phyloP scores from a whole-genome alignment of 2,113 vertebrate species.

The Mohoua ochrocephala region DNA sequence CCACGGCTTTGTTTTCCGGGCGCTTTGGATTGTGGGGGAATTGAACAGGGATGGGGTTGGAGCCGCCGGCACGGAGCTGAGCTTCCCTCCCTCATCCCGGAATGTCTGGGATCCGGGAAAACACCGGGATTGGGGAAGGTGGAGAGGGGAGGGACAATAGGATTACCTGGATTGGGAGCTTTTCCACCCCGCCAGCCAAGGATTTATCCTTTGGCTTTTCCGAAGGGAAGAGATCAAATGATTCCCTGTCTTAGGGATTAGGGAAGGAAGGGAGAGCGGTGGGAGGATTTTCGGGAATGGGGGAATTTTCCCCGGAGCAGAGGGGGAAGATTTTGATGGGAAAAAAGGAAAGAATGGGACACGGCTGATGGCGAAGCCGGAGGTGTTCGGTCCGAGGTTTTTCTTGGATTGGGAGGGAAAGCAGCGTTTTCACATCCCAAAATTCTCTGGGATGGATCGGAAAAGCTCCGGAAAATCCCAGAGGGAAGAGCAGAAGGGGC shows the following conservation, averaged over 20 bases:
- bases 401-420: background rate
- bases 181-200: background rate
- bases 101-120: background rate
- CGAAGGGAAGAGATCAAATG: background rate
- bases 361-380: fast-evolving
- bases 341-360: background rate
- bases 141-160: background rate
- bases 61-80: background rate
- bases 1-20: background rate
- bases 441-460: background rate
- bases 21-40: background rate
- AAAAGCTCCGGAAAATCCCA: background rate
- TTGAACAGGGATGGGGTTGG: constrained; percentile 32
- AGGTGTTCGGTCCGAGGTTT: background rate
- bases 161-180: constrained; percentile 25
- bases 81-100: background rate
- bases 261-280: background rate
- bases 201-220: constrained; percentile 22
- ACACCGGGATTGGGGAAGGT: background rate
- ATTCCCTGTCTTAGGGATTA: constrained; percentile 1
- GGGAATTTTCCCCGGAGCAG: background rate
- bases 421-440: fast-evolving
- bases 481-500: background rate
- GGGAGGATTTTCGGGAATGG: background rate
- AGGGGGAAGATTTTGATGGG: background rate